Percentiles rank a stretch among this genome's conserved stretches.
Conservation (phyloP, 2,888 invertebrate genomes). For the Teleogryllus oceanicus region DNA sequence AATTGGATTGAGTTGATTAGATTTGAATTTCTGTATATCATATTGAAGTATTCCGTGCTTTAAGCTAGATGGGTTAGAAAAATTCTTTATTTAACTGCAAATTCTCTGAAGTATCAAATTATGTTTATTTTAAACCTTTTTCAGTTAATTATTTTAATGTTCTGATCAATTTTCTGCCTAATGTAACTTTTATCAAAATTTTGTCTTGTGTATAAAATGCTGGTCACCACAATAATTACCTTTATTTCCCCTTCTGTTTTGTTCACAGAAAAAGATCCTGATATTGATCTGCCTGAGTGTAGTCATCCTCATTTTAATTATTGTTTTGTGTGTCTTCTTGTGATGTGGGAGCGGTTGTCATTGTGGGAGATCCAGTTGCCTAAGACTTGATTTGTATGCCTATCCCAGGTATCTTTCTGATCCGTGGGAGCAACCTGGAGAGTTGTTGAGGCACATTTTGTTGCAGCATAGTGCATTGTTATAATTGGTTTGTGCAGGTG, state of each 20-base stretch:
- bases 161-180: no score
- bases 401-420: not conserved
- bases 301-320: constrained; percentile 72
- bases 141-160: no score
- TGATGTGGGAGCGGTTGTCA: constrained; percentile 38
- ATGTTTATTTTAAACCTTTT: no score
- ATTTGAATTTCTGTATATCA: no score
- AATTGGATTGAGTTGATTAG: no score
- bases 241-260: constrained; percentile 46
- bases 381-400: constrained; percentile 22
- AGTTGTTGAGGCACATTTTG: not conserved
- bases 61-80: no score
- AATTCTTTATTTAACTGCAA: no score
- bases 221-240: not conserved
- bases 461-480: not conserved
- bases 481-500: constrained; percentile 20
- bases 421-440: not conserved
- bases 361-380: not conserved
- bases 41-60: no score
- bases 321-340: constrained; percentile 56
- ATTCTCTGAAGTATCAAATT: no score
- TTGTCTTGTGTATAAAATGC: not conserved
- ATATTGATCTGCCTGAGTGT: constrained; percentile 71
- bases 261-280: constrained; percentile 83
- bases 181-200: constrained; percentile 29